These are phyloP conservation scores for Fopius arisanus DNA, from an alignment of 1,140 invertebrate species.

Conservation along the genomic window DNA sequence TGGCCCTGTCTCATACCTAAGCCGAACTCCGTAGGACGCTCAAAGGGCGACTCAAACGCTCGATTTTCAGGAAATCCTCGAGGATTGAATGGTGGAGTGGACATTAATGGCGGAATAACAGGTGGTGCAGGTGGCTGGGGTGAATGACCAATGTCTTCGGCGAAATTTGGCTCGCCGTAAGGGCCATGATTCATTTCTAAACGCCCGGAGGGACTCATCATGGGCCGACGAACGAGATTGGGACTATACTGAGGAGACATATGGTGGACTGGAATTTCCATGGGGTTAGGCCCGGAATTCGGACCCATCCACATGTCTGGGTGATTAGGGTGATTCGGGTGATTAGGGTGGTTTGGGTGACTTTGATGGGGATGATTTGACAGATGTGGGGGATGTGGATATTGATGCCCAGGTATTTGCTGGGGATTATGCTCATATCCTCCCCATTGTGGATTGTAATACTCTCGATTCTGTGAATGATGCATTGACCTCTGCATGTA, in stretches of 20 bases:
- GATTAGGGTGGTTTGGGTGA: constrained; percentile 6
- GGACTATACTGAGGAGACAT: constrained; percentile 24
- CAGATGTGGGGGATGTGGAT: not conserved
- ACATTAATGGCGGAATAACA: constrained; percentile 27
- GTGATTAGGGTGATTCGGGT: constrained; percentile 9
- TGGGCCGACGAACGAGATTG: constrained; percentile 32
- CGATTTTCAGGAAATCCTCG: constrained; percentile 36
- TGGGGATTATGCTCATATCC: constrained; percentile 12
- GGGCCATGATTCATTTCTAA: constrained; percentile 35
- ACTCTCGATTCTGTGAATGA: constrained; percentile 25
- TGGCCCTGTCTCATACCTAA: constrained; percentile 21
- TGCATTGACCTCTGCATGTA: constrained; percentile 19
- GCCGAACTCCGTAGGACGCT: constrained; percentile 38
- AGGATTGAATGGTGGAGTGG: constrained; percentile 16
- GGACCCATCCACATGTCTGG: constrained; percentile 34
- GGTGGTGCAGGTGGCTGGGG: not conserved
- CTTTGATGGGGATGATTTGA: not conserved
- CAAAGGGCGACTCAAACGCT: constrained; percentile 35
- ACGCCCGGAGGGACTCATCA: constrained; percentile 24
- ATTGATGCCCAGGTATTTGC: constrained; percentile 17
- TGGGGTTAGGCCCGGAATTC: constrained; percentile 21
- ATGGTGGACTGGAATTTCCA: constrained; percentile 19
- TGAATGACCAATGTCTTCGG: constrained; percentile 17
- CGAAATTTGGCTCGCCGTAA: constrained; percentile 25
- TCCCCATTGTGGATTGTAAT: constrained; percentile 22